phyloP scores from a whole-genome alignment of 2,888 invertebrate genomes.

The Metacarcinus magister region DNA sequence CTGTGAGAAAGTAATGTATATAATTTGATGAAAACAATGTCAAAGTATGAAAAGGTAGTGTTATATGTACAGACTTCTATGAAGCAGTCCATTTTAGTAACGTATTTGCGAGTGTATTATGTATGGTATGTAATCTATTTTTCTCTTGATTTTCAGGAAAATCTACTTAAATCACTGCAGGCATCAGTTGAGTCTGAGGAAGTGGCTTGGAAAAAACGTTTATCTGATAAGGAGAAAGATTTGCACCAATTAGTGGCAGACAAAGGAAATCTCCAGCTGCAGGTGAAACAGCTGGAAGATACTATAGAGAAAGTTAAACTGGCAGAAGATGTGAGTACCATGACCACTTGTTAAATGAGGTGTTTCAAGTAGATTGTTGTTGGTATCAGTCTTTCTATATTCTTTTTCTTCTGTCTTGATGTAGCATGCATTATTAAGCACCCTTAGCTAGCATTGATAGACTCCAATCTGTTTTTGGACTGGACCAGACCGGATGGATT shows the following conservation, averaged over 20 bases:
- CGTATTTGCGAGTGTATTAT: not conserved
- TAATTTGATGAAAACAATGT: not conserved
- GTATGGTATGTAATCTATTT: not conserved
- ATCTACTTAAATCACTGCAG: conserved; percentile 73
- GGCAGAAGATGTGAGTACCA: conserved; percentile 83
- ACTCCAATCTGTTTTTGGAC: not conserved
- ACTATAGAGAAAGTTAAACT: conserved; percentile 83
- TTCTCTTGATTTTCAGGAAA: conserved; percentile 66
- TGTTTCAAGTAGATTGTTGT: not conserved
- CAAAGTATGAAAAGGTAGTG: not conserved
- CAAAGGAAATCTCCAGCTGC: conserved; percentile 83
- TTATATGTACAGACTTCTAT: no score
- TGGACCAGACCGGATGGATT: no score
- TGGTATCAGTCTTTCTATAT: not conserved
- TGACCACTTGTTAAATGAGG: not conserved
- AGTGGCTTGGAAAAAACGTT: conserved; percentile 71
- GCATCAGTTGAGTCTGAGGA: conserved; percentile 80
- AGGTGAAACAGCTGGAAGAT: conserved; percentile 84
- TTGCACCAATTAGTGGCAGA: conserved; percentile 87
- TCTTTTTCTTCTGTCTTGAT: not conserved
- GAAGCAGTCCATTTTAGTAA: no score
- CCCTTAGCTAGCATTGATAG: not conserved
- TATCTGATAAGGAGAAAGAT: conserved; percentile 74
- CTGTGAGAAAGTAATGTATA: not conserved
- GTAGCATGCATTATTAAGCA: not conserved